Conservation (phyloP, 2,113 vertebrate species). For the Chaenogobius annularis region DNA sequence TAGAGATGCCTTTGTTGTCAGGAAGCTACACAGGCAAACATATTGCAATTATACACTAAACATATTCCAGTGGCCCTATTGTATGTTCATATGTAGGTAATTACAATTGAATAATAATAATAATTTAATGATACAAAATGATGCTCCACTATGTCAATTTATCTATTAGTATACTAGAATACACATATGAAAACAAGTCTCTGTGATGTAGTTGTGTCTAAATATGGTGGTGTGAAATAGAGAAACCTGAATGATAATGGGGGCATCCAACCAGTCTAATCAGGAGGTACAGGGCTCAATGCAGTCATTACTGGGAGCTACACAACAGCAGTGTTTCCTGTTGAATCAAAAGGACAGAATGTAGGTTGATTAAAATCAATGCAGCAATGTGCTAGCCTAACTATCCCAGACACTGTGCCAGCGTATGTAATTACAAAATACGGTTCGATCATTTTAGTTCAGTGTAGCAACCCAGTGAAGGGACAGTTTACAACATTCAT, state of each 20-base stretch:
- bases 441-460: conserved; percentile 1
- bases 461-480: background rate
- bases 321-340: conserved; percentile 61
- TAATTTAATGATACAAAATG: background rate
- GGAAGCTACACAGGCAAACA: conserved; percentile 53
- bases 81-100: background rate
- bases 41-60: background rate
- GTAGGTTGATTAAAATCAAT: conserved; percentile 66
- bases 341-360: conserved; percentile 42
- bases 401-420: conserved; percentile 40
- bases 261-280: conserved; percentile 81
- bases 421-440: conserved; percentile 6
- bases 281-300: conserved; percentile 75
- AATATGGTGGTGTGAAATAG: conserved; percentile 42
- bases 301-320: conserved; percentile 77
- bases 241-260: conserved; percentile 75
- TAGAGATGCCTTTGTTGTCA: conserved; percentile 64
- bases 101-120: background rate
- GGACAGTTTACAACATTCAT: conserved; percentile 14
- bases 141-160: background rate
- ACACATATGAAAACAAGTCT: background rate
- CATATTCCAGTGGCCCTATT: background rate
- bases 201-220: conserved; percentile 2
- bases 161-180: background rate
- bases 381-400: conserved; percentile 49